Evolutionary conservation across 2,888 invertebrate genomes (phyloP), one percentile per base, ranked within the genome.

Genomic region (Operophtera brumata): DNA sequence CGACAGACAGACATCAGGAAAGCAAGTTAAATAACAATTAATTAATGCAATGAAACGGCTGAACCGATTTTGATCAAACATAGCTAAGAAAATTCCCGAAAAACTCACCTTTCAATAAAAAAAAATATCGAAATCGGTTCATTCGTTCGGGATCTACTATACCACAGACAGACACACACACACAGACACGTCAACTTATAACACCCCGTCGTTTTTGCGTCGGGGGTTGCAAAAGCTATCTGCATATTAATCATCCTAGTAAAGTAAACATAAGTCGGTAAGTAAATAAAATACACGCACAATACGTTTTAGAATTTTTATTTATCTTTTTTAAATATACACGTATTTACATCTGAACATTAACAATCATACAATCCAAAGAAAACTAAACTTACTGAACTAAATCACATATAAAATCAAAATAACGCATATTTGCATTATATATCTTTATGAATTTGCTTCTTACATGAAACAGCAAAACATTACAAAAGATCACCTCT

Each of bases 391-490:
- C 20, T 20, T 20, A 20, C 20, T 20, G 20, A 20, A 20, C 20
- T 77, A 81, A 80, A 86, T 86, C 86, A 86, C 86, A 84, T 79
- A 78, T 73, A 75, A 79, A 82, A 78, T 77, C 75, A 78, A 80
- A 80, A 73, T 67, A 67, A 76, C 73, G 75, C 78, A 73, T 70
- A 36, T 28, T 32, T 52, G 57, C 55, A 67, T 69, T 44, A 13
- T 62, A 62, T 76, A 72, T 71, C 73, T 74, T 79, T 77, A 72
- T 70, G 82, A 82, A 78, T 80, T 78, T 70, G 72, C 73, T 74
- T 73, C 71, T 71, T 72, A 71, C 51, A 46, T 47, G n/a, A 36
- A 55, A 50, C 48, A 51, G 34, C 28, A 51, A 55, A 48, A 45
- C 28, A 20, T 57, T 40, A 37, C 12, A 53, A 51, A 53, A 60